Base-by-base conservation (phyloP, 2,797 vertebrate genomes). In the Hafferia zeledoni region DNA sequence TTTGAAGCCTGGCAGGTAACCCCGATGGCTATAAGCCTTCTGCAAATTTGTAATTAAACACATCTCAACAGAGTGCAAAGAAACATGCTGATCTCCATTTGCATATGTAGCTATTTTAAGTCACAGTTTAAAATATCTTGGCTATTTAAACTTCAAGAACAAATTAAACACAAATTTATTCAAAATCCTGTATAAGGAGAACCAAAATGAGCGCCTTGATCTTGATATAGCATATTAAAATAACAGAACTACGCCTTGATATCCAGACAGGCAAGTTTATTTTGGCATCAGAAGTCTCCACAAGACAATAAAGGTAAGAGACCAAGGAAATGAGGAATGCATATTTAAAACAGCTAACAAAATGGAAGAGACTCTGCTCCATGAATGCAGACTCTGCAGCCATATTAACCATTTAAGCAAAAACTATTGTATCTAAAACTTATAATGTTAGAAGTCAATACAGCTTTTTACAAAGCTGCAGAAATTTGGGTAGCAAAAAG, bases 161-260 rank as follows among this genome's bases (percentile, higher is more conserved):
- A 94, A 94, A 97, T 79, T 95, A 97, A 91, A 69, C 59, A 83
- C 91, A 96, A 49, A 93, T 87, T 92, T 94, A 86, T 50, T 84
- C n/a, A 85, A 79, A 95, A 90, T 24, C 30, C 53, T 88, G n/a
- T 59, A 85, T 47, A 55, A 74, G 78, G n/a, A 60, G n/a, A 84
- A 91, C 37, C 41, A 80, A 96, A 95, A 59, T 59, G 94, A 97
- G 71, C 0, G 7, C 83, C 90, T 64, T 78, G 85, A 96, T 94
- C 83, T 89, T 82, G 81, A 95, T 83, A 75, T 2, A 80, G 10
- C 8, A 35, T 78, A 84, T 83, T 94, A 91, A 46, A 37, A 93
- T 96, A 95, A 93, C 89, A 93, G 76, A 92, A 77, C 57, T 69
- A 84, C 0, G 23, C 76, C 65, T 84, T 91, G 89, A 96, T 94